Evolutionary conservation across 2,797 vertebrate species (phyloP).

Genomic region (Phoxinus dragarum): DNA sequence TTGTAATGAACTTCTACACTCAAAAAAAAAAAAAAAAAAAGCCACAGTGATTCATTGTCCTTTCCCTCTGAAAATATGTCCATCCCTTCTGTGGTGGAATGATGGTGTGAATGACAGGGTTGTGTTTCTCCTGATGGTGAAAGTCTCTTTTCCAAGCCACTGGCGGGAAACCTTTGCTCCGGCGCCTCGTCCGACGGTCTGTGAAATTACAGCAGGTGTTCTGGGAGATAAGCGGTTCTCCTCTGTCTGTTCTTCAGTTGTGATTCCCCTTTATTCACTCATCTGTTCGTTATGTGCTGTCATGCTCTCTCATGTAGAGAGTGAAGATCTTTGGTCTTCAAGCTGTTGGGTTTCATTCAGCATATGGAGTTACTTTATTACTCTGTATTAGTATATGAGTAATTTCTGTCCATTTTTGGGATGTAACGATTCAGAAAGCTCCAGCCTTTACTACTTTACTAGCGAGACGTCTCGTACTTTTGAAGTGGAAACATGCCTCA

Average conservation of each 20-base stretch:
- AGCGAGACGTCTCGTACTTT: too few species aligned
- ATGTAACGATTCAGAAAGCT: too few species aligned
- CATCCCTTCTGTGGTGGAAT: neutral
- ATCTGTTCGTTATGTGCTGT: neutral
- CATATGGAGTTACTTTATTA: neutral
- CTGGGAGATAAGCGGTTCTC: slow-evolving; percentile 45
- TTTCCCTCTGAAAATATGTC: slow-evolving; percentile 13
- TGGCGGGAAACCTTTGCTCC: neutral
- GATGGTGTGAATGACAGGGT: slow-evolving; percentile 15
- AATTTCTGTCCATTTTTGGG: too few species aligned
- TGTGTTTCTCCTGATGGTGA: slow-evolving; percentile 1
- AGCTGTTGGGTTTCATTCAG: neutral
- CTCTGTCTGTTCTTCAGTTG: neutral
- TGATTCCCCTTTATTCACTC: neutral
- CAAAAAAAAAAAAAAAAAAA: too few species aligned
- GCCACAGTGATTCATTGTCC: neutral
- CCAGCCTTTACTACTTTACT: too few species aligned
- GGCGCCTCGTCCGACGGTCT: neutral
- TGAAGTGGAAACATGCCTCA: too few species aligned
- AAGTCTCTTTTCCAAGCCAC: slow-evolving; percentile 10
- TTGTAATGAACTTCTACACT: neutral
- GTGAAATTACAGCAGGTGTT: slow-evolving; percentile 55
- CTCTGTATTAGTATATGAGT: too few species aligned
- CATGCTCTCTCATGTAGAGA: neutral
- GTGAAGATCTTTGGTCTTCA: neutral